Base-by-base conservation (phyloP, 2,113 vertebrate species). In the Peromyscus leucopus region DNA sequence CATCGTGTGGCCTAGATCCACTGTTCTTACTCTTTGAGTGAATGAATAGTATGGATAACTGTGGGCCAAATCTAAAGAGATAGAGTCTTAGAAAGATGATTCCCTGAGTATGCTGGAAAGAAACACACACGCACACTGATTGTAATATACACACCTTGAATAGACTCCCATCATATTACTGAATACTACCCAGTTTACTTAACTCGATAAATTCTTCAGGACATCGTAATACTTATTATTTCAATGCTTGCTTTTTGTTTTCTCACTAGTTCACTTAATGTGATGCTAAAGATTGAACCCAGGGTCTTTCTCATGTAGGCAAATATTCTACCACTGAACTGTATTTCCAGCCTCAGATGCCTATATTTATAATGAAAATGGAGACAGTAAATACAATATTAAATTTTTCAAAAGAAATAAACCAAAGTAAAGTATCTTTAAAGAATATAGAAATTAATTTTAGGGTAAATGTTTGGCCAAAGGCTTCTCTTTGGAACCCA, bases 1-100 rank as follows among this genome's bases (percentile, higher is more conserved):
- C 0, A 7, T 28, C 2, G 0, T 9, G 10, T 51, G 69, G 0
- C 22, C 72, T 6, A 4, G 22, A 59, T 8, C 31, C 1, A 16
- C 31, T 7, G 12, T 3, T 67, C 82, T 21, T 12, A 8, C 26
- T 10, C 0, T 2, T 19, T 12, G 48, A 89, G 17, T 10, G 17
- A 69, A 48, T 4, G 4, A 36, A 6, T 0, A 7, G 10, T 1
- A 0, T 13, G 7, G 33, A 48, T 1, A 67, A 48, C 4, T 11
- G 36, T 0, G 5, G 5, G 31, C 31, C 55, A 46, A 71, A 48
- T 17, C 72, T 21, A 24, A n/a, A 79, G 21, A 69, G 42, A 22
- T n/a, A 21, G 3, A 6, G 12, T 48, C 48, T 11, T 16, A 33
- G 11, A 15, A 55, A 7, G 2, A 24, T 55, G 55, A 55, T 55